Evolutionary conservation across 2,113 vertebrate genomes (phyloP).

Genomic region (Ammodytes dubius): DNA sequence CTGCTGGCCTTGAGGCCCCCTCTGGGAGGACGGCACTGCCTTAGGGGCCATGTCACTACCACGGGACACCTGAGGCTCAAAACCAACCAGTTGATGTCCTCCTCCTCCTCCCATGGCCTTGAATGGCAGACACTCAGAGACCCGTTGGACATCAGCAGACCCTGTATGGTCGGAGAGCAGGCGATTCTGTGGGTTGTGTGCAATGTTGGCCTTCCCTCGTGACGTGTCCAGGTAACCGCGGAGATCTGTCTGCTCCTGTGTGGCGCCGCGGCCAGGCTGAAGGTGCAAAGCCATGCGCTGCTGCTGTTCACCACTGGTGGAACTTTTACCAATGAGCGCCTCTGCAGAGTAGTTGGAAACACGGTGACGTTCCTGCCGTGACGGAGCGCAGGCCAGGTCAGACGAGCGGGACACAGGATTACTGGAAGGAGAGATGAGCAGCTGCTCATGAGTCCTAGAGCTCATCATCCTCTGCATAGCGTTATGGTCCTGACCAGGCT

Average conservation of each 20-base stretch:
- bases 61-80: constrained; percentile 92
- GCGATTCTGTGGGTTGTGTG: constrained; percentile 91
- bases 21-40: constrained; percentile 84
- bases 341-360: constrained; percentile 98
- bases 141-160: constrained; percentile 88
- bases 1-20: constrained; percentile 87
- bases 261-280: constrained; percentile 86
- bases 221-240: constrained; percentile 93
- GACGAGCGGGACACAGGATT: constrained; percentile 89
- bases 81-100: constrained; percentile 86
- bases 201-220: constrained; percentile 89
- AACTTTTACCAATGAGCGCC: constrained; percentile 94
- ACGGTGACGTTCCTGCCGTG: constrained; percentile 94
- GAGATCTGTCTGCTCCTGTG: constrained; percentile 93
- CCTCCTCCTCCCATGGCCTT: constrained; percentile 83
- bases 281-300: constrained; percentile 91
- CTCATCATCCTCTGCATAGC: constrained; percentile 95
- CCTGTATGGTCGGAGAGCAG: constrained; percentile 87
- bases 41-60: constrained; percentile 90
- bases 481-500: constrained; percentile 85
- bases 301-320: constrained; percentile 88
- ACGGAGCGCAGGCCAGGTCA: constrained; percentile 91
- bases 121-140: constrained; percentile 94
- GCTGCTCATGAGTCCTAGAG: constrained; percentile 92
- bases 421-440: constrained; percentile 93